These are phyloP conservation scores for Polypterus bichir DNA, from an alignment of 2,113 vertebrate genomes.

Conservation along the genomic window DNA sequence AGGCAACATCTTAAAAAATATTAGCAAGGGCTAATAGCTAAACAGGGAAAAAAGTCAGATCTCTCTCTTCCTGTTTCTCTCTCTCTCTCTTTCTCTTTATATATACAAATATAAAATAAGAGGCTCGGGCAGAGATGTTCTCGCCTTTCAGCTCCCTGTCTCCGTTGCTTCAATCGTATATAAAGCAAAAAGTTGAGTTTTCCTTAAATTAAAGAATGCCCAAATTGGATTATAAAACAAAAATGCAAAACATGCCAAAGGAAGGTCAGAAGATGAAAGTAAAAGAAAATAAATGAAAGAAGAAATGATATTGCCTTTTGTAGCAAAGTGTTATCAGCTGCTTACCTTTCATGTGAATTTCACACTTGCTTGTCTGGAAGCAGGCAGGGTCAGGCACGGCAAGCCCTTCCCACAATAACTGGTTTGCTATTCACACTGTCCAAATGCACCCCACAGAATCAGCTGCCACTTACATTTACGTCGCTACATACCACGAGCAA, in stretches of 20 bases:
- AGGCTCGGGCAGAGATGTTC: slow-evolving; percentile 8
- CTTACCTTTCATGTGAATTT: slow-evolving; percentile 62
- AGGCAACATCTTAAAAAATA: too few species aligned
- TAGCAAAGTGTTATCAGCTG: slow-evolving; percentile 51
- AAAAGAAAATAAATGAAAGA: slow-evolving; percentile 17
- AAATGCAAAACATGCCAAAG: slow-evolving; percentile 18
- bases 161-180: slow-evolving; percentile 7
- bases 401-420: slow-evolving; percentile 50
- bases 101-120: background rate
- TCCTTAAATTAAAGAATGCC: slow-evolving; percentile 1
- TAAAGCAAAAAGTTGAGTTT: slow-evolving; percentile 16
- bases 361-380: slow-evolving; percentile 50
- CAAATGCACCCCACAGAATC: slow-evolving; percentile 18
- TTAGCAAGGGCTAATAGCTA: too few species aligned
- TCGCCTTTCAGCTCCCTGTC: background rate
- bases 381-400: slow-evolving; percentile 45
- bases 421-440: slow-evolving; percentile 39
- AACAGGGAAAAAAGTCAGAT: too few species aligned
- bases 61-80: too few species aligned
- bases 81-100: too few species aligned
- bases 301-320: slow-evolving; percentile 52
- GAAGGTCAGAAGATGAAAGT: slow-evolving; percentile 26
- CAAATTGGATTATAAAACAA: slow-evolving; percentile 16
- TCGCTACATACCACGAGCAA: slow-evolving; percentile 24
- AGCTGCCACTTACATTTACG: slow-evolving; percentile 34